Conservation (phyloP, 2,888 invertebrate genomes). For the Opisthograptis luteolata region DNA sequence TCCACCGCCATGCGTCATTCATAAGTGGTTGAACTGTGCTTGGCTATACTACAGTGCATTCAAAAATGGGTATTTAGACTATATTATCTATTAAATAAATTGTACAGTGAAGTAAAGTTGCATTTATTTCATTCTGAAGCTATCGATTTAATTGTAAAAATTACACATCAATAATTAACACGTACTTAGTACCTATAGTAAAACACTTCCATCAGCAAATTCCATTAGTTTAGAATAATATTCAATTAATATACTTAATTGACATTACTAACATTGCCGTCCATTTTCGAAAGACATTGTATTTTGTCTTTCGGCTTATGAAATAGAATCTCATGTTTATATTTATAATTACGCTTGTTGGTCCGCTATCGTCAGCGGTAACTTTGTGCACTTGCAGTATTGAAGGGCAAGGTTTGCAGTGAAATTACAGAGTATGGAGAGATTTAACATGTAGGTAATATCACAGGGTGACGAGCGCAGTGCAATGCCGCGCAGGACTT, state of each 20-base stretch:
- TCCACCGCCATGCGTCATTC: too few relatives aligned
- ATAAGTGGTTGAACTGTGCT: neutral
- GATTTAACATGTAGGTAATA: too few relatives aligned
- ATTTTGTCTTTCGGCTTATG: neutral
- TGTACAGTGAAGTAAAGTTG: neutral
- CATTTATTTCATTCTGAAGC: neutral
- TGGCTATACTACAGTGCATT: neutral
- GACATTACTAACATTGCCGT: constrained; percentile 5
- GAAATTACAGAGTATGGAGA: too few relatives aligned
- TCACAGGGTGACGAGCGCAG: too few relatives aligned
- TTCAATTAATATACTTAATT: neutral
- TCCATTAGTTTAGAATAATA: neutral
- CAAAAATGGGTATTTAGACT: too few relatives aligned
- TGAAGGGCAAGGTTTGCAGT: too few relatives aligned
- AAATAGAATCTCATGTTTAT: neutral
- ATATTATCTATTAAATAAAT: too few relatives aligned
- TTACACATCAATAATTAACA: neutral
- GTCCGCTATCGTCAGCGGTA: too few relatives aligned
- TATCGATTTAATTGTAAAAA: neutral
- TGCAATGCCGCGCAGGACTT: too few relatives aligned
- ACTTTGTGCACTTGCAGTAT: too few relatives aligned
- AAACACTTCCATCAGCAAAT: neutral
- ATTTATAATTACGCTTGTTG: neutral
- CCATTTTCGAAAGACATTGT: constrained; percentile 14
- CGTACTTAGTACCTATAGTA: neutral